Evolutionary conservation across 2,888 invertebrate genomes (phyloP), one percentile per base, ranked within the genome.

Genomic region (Hypolimnas misippus): DNA sequence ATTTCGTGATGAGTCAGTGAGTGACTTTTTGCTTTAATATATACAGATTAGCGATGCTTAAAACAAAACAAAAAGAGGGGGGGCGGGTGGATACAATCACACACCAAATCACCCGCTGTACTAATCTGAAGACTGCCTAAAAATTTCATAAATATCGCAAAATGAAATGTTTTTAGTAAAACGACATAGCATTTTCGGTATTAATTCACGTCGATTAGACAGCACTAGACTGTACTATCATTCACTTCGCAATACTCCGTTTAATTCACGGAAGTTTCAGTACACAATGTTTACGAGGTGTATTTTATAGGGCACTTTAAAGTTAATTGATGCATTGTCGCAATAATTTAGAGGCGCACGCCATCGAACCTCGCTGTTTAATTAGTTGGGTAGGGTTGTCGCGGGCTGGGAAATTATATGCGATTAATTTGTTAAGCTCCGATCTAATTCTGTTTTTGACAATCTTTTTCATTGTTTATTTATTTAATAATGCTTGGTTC

Each of bases 271-370:
- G 38, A 53, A 57, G 44, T 60, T 55, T 42, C 51, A 56, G 33
- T 21, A 58, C 63, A 63, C 56, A 59, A 60, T 63, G 60, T 66
- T 63, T 63, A 58, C 64, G 67, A 50, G 63, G 61, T 57, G 62
- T 57, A 68, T 58, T 73, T 74, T 68, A 70, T 65, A 58, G 63
- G 53, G 67, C 70, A 73, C 68, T 73, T 73, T 68, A 73, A 72
- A 70, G 72, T 68, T 74, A 76, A 76, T 77, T 76, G 74, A 73
- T 73, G 74, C 73, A 71, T 73, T 73, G 76, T 73, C 76, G 70
- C 75, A 67, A 74, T 76, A 75, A 74, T 70, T 72, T 74, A 72
- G 70, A 66, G 67, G 49, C 49, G 62, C 71, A 63, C 76, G 70
- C 71, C 65, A 64, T 70, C 70, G 65, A 71, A 72, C 70, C 63